Conservation (phyloP, 2,113 vertebrate genomes). For the Lethenteron reissneri region DNA sequence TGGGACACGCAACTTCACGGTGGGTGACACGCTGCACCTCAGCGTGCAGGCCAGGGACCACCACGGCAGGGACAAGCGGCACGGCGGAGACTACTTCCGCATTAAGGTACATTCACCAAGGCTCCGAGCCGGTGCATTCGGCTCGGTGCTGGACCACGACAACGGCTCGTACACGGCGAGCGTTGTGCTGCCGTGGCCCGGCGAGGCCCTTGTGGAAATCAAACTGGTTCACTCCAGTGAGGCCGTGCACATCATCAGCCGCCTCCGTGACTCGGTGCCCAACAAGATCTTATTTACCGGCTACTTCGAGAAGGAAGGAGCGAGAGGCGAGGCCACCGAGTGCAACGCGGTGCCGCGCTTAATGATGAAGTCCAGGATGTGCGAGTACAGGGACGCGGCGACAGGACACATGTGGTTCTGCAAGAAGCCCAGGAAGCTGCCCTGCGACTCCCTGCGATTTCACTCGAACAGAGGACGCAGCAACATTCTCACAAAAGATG, state of each 20-base stretch:
- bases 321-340: slow-evolving; percentile 43
- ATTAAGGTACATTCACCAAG: slow-evolving; percentile 14
- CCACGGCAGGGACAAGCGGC: slow-evolving; percentile 10
- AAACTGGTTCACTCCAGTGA: slow-evolving; percentile 18
- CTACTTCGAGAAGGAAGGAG: slow-evolving; percentile 44
- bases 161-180: slow-evolving; percentile 15
- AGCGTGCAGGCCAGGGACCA: slow-evolving; percentile 12
- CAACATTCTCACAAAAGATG: slow-evolving; percentile 44
- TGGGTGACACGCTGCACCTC: slow-evolving; percentile 12
- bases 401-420: slow-evolving; percentile 94
- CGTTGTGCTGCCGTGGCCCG: slow-evolving; percentile 14
- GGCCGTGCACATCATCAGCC: slow-evolving; percentile 14
- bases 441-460: slow-evolving; percentile 56
- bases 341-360: slow-evolving; percentile 62
- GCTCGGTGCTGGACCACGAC: slow-evolving; percentile 12
- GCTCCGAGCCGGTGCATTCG: slow-evolving; percentile 15
- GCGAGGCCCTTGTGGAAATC: slow-evolving; percentile 13
- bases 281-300: slow-evolving; percentile 83
- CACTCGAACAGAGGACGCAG: slow-evolving; percentile 71
- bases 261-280: slow-evolving; percentile 44
- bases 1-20: neutral
- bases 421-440: slow-evolving; percentile 61
- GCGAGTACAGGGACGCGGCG: slow-evolving; percentile 70
- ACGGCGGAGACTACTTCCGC: slow-evolving; percentile 18
- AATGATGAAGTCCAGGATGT: slow-evolving; percentile 29